These are phyloP conservation scores for Muntiacus reevesi DNA, from an alignment of 2,113 vertebrate species.

Conservation along the genomic window DNA sequence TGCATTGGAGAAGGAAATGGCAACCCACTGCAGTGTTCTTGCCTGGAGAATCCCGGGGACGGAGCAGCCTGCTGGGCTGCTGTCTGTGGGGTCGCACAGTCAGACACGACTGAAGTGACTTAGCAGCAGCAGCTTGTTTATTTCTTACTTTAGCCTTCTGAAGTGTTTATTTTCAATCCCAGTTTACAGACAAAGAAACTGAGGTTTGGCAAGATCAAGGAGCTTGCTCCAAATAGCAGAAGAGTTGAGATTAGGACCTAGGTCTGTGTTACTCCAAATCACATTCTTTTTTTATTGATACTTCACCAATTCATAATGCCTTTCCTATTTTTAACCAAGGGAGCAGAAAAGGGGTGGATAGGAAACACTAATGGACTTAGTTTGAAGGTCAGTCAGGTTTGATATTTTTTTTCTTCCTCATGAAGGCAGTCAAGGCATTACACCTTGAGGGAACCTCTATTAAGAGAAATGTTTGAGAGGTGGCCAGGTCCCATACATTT, in stretches of 20 bases:
- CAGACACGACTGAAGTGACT: too few relatives aligned
- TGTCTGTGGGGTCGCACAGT: too few relatives aligned
- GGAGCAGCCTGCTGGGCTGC: too few relatives aligned
- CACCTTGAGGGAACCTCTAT: constrained; percentile 12
- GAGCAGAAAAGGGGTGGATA: neutral
- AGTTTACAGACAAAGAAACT: neutral
- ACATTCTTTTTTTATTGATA: neutral
- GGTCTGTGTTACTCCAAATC: neutral
- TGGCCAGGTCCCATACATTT: constrained; percentile 23
- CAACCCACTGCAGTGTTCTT: too few relatives aligned
- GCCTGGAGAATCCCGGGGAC: too few relatives aligned
- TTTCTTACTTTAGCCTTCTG: neutral
- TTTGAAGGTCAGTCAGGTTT: neutral
- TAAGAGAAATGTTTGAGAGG: neutral
- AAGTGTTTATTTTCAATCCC: neutral
- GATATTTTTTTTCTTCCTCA: neutral
- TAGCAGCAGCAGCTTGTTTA: neutral
- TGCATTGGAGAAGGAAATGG: too few relatives aligned
- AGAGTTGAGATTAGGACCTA: neutral
- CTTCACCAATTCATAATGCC: neutral
- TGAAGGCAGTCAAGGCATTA: neutral
- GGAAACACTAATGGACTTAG: neutral
- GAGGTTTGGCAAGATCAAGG: neutral
- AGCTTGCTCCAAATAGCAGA: neutral
- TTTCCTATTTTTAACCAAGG: neutral